phyloP scores from a whole-genome alignment of 2,888 invertebrate species.

The Mechanitis messenoides region DNA sequence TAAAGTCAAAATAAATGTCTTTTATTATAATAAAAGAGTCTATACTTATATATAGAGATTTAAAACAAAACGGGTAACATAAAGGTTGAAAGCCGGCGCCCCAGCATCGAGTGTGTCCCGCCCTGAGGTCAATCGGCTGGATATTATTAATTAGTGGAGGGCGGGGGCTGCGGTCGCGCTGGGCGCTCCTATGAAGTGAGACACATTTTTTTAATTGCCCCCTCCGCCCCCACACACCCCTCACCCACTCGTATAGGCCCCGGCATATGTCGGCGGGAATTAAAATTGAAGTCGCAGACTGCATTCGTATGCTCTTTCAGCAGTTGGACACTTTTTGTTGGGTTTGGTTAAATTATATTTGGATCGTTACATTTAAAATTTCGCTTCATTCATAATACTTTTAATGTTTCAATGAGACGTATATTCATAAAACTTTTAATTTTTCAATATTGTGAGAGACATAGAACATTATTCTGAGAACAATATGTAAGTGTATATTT shows the following conservation, averaged over 20 bases:
- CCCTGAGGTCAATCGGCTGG: constrained; percentile 29
- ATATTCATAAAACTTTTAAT: neutral
- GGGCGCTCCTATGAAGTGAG: constrained; percentile 61
- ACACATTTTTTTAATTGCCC: constrained; percentile 74
- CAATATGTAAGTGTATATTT: neutral
- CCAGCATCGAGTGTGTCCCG: constrained; percentile 3
- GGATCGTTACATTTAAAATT: neutral
- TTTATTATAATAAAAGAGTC: no score
- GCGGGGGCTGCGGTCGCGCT: constrained; percentile 46
- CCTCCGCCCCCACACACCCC: constrained; percentile 35
- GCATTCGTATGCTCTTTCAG: constrained; percentile 29
- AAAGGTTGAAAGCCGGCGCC: constrained; percentile 14
- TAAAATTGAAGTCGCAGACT: constrained; percentile 69
- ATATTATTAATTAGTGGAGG: constrained; percentile 63
- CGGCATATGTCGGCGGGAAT: constrained; percentile 67
- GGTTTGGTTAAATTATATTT: neutral
- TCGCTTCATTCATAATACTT: neutral
- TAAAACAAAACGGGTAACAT: neutral
- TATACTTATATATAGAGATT: neutral
- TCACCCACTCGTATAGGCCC: constrained; percentile 30
- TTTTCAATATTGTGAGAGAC: no score
- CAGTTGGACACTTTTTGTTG: neutral
- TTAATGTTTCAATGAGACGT: neutral
- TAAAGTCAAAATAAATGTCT: no score
- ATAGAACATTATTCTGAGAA: no score